These are phyloP conservation scores for Galagoides demidoff DNA, from an alignment of 2,797 vertebrate genomes.

Conservation along the genomic window DNA sequence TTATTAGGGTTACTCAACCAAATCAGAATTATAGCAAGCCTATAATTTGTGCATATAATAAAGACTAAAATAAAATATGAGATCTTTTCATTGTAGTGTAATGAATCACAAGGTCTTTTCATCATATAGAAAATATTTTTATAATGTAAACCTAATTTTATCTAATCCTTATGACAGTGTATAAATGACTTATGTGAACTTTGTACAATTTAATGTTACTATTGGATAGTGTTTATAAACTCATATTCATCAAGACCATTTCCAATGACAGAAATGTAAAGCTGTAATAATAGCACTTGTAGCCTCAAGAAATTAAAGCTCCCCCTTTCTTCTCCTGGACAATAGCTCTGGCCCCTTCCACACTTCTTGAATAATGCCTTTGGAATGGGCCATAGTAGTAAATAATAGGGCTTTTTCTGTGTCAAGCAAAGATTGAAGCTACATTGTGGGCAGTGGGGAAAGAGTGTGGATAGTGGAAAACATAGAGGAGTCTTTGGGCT, in stretches of 20 bases:
- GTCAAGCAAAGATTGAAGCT: background rate
- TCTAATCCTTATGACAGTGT: background rate
- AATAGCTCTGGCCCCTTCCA: background rate
- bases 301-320: background rate
- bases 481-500: background rate
- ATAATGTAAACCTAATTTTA: background rate
- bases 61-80: background rate
- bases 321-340: background rate
- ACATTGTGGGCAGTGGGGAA: rapidly evolving
- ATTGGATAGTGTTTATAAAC: background rate
- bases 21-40: background rate
- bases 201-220: background rate
- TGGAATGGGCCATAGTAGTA: background rate
- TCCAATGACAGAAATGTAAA: background rate
- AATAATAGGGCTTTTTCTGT: background rate
- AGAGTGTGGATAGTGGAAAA: rapidly evolving
- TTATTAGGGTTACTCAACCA: background rate
- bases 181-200: background rate
- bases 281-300: background rate
- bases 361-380: background rate
- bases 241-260: background rate
- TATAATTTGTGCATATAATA: background rate
- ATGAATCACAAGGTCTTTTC: background rate
- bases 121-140: background rate
- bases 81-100: background rate